Conservation (phyloP, 2,888 invertebrate species). For the Leptopilina myrica region DNA sequence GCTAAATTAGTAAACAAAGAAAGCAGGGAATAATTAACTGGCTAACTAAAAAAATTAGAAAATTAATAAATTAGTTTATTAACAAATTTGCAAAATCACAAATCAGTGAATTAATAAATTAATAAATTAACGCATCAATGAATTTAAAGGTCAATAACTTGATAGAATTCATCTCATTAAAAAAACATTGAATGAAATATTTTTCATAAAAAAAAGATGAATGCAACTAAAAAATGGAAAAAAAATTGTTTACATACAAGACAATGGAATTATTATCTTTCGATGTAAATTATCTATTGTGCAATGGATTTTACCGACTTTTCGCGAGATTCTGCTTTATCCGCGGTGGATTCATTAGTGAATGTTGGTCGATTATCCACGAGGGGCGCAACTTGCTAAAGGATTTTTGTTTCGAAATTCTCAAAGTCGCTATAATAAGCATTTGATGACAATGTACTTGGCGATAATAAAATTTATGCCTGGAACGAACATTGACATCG, state of each 20-base stretch:
- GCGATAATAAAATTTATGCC: slow-evolving; percentile 34
- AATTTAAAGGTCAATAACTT: no score
- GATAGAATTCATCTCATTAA: no score
- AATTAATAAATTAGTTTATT: no score
- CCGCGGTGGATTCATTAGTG: neutral
- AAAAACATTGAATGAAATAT: neutral
- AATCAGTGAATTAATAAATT: no score
- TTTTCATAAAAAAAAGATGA: no score
- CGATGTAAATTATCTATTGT: neutral
- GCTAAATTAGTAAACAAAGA: no score
- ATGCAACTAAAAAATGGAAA: no score
- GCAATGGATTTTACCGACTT: slow-evolving; percentile 16
- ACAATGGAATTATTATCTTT: neutral
- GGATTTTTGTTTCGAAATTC: neutral
- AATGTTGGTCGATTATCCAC: neutral
- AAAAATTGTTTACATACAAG: no score
- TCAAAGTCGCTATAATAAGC: neutral
- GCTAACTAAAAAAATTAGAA: no score
- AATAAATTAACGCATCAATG: no score
- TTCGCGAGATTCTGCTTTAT: neutral
- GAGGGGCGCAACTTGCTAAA: slow-evolving; percentile 2
- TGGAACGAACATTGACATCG: slow-evolving; percentile 33
- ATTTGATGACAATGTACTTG: slow-evolving; percentile 14
- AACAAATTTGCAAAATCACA: no score
- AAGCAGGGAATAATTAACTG: no score